A percentile compares a stretch with the other conserved stretches of the same genome.
These are phyloP conservation scores for Eptatretus atami DNA, from an alignment of 2,797 vertebrate genomes.

Conservation along the genomic window DNA sequence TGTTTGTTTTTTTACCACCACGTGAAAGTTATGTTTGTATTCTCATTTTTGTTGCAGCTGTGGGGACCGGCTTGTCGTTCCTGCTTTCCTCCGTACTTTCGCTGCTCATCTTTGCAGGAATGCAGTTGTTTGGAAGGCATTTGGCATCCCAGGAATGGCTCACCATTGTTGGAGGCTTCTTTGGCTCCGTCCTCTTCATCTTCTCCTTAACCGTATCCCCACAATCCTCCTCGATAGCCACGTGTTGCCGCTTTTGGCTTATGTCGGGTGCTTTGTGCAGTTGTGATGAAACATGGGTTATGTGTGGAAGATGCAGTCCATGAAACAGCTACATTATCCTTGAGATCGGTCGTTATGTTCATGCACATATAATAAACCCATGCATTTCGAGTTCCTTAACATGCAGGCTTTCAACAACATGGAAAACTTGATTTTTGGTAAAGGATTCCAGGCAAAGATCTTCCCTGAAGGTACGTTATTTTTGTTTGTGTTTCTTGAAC, in stretches of 20 bases:
- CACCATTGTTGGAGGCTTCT: constrained; percentile 62
- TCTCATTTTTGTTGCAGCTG: constrained; percentile 17
- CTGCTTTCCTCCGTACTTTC: constrained; percentile 57
- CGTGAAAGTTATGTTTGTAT: too few relatives aligned
- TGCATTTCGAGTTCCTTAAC: not conserved
- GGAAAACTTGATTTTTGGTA: constrained; percentile 67
- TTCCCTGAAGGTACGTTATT: constrained; percentile 62
- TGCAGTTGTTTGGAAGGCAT: constrained; percentile 92
- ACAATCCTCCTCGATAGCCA: not conserved
- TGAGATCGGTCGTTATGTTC: too few relatives aligned
- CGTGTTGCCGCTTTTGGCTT: not conserved
- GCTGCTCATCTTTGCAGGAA: constrained; percentile 65
- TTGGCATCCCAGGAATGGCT: constrained; percentile 68
- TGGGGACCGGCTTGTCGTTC: constrained; percentile 51
- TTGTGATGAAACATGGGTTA: too few relatives aligned
- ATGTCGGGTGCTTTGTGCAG: too few relatives aligned
- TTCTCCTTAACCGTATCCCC: constrained; percentile 74
- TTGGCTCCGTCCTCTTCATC: constrained; percentile 58
- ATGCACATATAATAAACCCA: too few relatives aligned
- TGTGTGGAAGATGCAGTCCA: too few relatives aligned
- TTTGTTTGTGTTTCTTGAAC: too few relatives aligned
- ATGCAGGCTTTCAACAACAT: constrained; percentile 76
- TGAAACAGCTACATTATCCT: too few relatives aligned
- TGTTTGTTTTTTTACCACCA: too few relatives aligned
- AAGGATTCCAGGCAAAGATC: constrained; percentile 86